Conservation (phyloP, 2,797 vertebrate species). For the Sitta carolinensis region DNA sequence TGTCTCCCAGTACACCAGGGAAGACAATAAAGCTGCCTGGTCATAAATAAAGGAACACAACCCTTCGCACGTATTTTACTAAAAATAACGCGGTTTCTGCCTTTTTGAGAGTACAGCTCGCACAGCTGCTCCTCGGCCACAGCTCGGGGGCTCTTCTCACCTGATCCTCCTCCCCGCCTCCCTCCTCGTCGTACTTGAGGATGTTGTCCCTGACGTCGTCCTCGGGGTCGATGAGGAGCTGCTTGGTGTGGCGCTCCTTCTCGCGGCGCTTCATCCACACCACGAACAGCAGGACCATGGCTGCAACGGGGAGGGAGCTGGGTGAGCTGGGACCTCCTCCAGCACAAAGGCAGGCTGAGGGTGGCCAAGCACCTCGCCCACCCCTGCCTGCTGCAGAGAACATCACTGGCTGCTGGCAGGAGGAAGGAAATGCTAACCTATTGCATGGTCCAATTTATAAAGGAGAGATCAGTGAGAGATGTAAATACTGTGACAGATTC, state of each 20-base stretch:
- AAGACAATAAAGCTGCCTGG: background rate
- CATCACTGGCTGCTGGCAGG: background rate
- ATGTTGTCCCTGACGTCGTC: constrained; percentile 96
- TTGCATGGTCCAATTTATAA: background rate
- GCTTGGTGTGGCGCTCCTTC: constrained; percentile 92
- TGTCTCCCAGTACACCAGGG: background rate
- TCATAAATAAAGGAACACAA: background rate
- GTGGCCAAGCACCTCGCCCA: background rate
- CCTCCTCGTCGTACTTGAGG: constrained; percentile 93
- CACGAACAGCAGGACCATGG: constrained; percentile 91
- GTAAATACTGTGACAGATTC: background rate
- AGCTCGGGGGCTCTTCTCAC: constrained; percentile 58
- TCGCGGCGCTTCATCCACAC: constrained; percentile 92
- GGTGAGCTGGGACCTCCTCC: background rate
- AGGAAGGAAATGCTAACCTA: background rate
- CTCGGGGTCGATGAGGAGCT: constrained; percentile 93
- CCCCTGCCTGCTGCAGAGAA: background rate
- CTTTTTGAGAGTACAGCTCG: background rate
- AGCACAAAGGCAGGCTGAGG: background rate
- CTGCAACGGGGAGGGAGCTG: constrained; percentile 55
- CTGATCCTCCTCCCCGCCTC: constrained; percentile 95
- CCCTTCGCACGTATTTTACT: background rate
- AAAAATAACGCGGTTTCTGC: background rate
- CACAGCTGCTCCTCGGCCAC: background rate
- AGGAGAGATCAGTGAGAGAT: background rate